Evolutionary conservation across 2,113 vertebrate species (phyloP).

Genomic region (Phaetusa simplex): DNA sequence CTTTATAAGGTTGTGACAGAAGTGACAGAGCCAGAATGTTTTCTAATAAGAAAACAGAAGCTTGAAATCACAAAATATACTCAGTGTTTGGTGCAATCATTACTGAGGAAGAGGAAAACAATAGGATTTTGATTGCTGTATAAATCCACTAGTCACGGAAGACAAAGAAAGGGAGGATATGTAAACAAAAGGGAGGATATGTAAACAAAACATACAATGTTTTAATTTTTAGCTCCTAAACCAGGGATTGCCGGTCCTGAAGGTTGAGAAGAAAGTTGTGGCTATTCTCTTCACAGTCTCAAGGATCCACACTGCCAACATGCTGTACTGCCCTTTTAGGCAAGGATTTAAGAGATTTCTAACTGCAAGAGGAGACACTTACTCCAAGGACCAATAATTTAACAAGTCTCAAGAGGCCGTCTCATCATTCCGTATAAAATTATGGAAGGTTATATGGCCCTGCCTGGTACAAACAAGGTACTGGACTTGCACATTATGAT

Average conservation of each 20-base stretch:
- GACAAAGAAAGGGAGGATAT: neutral
- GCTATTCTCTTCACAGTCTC: neutral
- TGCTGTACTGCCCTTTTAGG: neutral
- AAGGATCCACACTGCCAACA: neutral
- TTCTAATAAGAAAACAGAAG: neutral
- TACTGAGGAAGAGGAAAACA: neutral
- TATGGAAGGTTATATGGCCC: neutral
- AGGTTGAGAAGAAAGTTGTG: neutral
- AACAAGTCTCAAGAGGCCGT: neutral
- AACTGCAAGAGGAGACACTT: neutral
- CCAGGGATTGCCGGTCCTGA: neutral
- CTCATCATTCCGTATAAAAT: neutral
- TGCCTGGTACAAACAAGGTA: neutral
- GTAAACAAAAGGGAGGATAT: neutral
- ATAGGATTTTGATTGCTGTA: neutral
- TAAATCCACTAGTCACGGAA: accelerated
- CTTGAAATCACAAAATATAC: neutral
- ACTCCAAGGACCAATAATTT: slow-evolving; percentile 18
- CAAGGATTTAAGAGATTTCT: neutral
- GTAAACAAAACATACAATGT: neutral
- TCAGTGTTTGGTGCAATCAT: neutral
- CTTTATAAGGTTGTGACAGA: slow-evolving; percentile 4
- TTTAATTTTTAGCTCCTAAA: neutral
- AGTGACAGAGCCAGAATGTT: neutral
- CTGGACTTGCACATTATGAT: neutral